Evolutionary conservation across 1,140 invertebrate genomes (phyloP), one percentile per base, ranked within the genome.

Genomic region (Mylabris phalerata): DNA sequence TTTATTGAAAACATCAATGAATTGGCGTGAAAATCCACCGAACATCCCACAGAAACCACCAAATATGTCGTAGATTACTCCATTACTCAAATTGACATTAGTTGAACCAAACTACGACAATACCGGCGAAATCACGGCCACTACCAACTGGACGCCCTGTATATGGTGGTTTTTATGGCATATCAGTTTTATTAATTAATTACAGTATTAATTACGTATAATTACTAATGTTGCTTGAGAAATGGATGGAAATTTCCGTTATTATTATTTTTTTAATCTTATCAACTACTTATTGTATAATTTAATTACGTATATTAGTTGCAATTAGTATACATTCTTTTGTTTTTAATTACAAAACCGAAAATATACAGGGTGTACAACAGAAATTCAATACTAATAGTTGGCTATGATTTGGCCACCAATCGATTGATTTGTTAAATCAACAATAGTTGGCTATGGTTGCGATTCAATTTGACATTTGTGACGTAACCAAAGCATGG

Each of bases 281-380:
- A 65, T 61, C 59, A 60, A 52, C 65, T 71, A 71, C 65, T 70
- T 72, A 71, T 71, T 73, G 70, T 71, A 69, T 68, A 66, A 59
- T 73, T 71, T 68, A 67, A 60, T 73, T 72, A 72, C 71, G 71
- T 73, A 73, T 73, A 73, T 71, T 55, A 63, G 70, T 73, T 73
- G 52, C 70, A 67, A 61, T 48, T 72, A 68, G 71, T 72, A 72
- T 72, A 72, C 70, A 63, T 65, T 57, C 39, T 13, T 32, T 56
- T n/a, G 42, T 56, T 50, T 47, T 39, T 56, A 39, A 55, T 48
- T 39, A 9, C 10, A 10, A 40, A 40, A 10, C 6, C 6, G 10
- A 40, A 40, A 40, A 40, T 7, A 40, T 40, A 40, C 6, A 7
- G 10, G 10, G 10, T 10, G 6, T 40, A 40, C 10, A 6, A 39